Base-by-base conservation (phyloP, 2,888 invertebrate genomes). In the Cantharis rustica region DNA sequence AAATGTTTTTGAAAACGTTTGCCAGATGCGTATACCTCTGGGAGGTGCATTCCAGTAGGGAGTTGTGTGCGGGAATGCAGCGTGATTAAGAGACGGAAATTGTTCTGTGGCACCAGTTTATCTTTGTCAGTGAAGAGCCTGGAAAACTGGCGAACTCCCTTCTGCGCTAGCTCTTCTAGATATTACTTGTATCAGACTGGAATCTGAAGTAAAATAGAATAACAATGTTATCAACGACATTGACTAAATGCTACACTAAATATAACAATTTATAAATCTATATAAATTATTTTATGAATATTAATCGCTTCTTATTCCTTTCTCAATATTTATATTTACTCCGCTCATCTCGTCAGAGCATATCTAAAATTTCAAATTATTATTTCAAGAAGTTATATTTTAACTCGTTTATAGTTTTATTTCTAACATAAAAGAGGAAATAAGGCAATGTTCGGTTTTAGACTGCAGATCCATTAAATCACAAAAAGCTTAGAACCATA, bases 1-100 rank as follows among this genome's bases (percentile, higher is more conserved):
- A 27, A 26, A 69, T 63, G 63, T 20, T 74, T 74, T 69, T 17
- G 63, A 66, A 72, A 72, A 72, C 68, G 61, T 74, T 75, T 72
- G 70, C 31, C 23, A 17, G 61, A 72, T 76, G 69, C 70, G 72
- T 78, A 73, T 70, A 71, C 73, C 72, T 77, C 69, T 75, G 26
- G 70, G 76, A 78, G 79, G 70, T 81, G 79, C 80, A 80, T 80
- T 78, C 77, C 80, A 72, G 77, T 75, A 79, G 79, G 81, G 82
- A 84, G 84, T 83, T 84, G 84, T 84, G 84, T 82, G 84, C 83
- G 85, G 85, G 86, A 87, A 86, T 87, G 86, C 85, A 84, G 85
- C 84, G 86, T 86, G 87, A 87, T 87, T 87, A 87, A 86, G 86
- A 87, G 86, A 86, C 86, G 87, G 87, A 86, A 87, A 87, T 87